Base-by-base conservation (phyloP, 2,797 vertebrate species). In the Lophotriccus pileatus region DNA sequence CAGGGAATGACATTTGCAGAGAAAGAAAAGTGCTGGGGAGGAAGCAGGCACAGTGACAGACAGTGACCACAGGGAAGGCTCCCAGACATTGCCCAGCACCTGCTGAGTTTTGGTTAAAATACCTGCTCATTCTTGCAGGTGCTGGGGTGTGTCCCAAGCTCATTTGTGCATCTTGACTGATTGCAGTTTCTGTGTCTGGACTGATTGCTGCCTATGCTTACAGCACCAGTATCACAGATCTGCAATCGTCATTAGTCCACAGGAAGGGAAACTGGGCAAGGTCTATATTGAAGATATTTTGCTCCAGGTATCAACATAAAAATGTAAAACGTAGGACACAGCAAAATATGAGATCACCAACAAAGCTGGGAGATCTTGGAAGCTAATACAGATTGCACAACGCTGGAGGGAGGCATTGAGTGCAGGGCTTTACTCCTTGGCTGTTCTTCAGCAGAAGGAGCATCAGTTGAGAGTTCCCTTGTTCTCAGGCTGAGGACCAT, bases 41-140 rank as follows among this genome's bases (percentile, higher is more conserved):
- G 36, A 73, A 53, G 84, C 22, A 32, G 43, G n/a, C 44, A 16
- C 20, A 12, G 50, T 20, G 44, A 7, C 56, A 76, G 75, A 12
- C 36, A 24, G 44, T 36, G 34, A 28, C 41, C 53, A 64, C 25
- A 7, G 13, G 12, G 36, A 47, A 46, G 49, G 24, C 5, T 2
- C 12, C 1, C 56, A 32, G 52, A 5, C 41, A 39, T 70, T 36
- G 28, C 46, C 12, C 47, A 46, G 0, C 0, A 3, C 13, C 43
- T 66, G 43, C 3, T 74, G 22, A 36, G 23, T 47, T 83, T 72
- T 70, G 30, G 32, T 74, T 73, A 16, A 32, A 69, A 28, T 28
- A 24, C 10, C n/a, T 82, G 2, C 46, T 73, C 1, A 0, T 75
- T 78, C 58, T 68, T 3, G 0, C 1, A 4, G 49, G 17, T 73